Evolutionary conservation across 2,113 vertebrate genomes (phyloP).

Genomic region (Ochotona princeps): DNA sequence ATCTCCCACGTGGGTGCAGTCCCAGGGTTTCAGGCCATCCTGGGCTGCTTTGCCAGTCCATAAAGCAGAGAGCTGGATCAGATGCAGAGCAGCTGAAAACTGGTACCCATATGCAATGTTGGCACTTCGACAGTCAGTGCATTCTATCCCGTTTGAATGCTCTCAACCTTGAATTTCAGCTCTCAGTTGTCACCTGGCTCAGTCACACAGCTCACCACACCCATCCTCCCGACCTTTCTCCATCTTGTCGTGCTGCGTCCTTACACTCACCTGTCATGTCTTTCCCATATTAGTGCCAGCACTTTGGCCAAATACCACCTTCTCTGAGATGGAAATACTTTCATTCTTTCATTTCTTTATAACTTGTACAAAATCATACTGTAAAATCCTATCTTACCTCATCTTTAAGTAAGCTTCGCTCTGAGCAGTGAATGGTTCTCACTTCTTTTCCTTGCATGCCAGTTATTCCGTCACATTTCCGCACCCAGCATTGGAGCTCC

Average conservation of each 20-base stretch:
- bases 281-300: not conserved
- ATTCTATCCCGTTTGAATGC: not conserved
- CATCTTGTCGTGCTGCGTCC: not conserved
- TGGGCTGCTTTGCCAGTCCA: too few relatives aligned
- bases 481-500: not conserved
- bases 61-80: too few relatives aligned
- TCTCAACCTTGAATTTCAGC: not conserved
- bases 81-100: too few relatives aligned
- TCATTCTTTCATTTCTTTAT: not conserved
- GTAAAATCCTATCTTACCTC: conserved; percentile 31
- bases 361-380: not conserved
- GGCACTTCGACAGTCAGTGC: too few relatives aligned
- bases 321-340: not conserved
- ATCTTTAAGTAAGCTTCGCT: conserved; percentile 42
- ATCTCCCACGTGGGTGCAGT: too few relatives aligned
- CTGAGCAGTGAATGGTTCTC: not conserved
- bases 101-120: too few relatives aligned
- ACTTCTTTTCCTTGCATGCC: not conserved
- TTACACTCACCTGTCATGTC: not conserved
- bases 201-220: not conserved
- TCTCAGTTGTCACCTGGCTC: not conserved
- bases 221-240: not conserved
- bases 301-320: not conserved
- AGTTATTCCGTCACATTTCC: not conserved
- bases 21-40: too few relatives aligned